Percentiles rank a stretch among this genome's conserved stretches.
phyloP scores from a whole-genome alignment of 1,140 invertebrate species.

The Trichoplusia ni region DNA sequence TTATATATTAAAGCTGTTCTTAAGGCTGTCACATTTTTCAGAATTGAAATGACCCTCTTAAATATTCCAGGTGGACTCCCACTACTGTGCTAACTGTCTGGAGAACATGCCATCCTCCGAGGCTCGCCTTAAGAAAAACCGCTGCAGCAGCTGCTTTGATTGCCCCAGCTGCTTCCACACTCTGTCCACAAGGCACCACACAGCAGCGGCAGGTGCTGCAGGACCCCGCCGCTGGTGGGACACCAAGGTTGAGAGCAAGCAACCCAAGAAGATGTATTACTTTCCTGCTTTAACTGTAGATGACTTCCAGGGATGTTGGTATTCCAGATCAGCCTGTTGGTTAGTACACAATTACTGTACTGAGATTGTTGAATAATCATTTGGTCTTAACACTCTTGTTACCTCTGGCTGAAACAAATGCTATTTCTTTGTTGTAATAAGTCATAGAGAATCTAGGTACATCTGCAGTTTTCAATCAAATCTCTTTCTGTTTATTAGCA shows the following conservation, averaged over 20 bases:
- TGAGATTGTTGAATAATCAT: no score
- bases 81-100: slow-evolving; percentile 97
- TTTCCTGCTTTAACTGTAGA: slow-evolving; percentile 96
- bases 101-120: slow-evolving; percentile 98
- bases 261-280: slow-evolving; percentile 96
- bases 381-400: no score
- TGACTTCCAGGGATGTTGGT: slow-evolving; percentile 97
- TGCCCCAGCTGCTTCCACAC: slow-evolving; percentile 97
- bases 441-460: no score
- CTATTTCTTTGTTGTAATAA: no score
- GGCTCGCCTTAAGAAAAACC: slow-evolving; percentile 96
- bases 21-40: no score
- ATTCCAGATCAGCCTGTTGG: slow-evolving; percentile 94
- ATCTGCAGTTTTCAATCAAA: no score
- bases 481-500: slow-evolving; percentile 66
- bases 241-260: slow-evolving; percentile 84
- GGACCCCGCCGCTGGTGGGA: slow-evolving; percentile 71
- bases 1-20: no score
- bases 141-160: slow-evolving; percentile 96
- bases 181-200: slow-evolving; percentile 89
- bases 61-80: slow-evolving; percentile 95
- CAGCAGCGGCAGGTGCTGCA: slow-evolving; percentile 69
- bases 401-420: no score
- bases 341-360: no score
- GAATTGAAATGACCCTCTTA: no score